Conservation (phyloP, 2,888 invertebrate species). For the Antitype chi region DNA sequence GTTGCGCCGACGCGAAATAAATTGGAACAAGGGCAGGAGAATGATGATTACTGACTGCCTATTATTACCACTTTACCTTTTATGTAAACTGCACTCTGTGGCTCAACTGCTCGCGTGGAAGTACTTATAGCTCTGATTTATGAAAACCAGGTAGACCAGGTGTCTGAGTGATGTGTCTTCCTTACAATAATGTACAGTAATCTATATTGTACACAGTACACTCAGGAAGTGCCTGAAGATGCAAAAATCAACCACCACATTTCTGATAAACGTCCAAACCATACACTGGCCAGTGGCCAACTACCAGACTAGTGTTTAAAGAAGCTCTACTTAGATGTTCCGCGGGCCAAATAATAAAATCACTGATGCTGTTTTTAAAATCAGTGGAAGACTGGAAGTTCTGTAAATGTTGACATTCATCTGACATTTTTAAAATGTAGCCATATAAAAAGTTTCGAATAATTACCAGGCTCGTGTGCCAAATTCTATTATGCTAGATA, state of each 20-base stretch:
- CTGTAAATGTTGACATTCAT: too few relatives aligned
- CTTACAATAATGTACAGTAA: neutral
- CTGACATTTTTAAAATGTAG: too few relatives aligned
- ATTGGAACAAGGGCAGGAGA: neutral
- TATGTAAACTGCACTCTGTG: neutral
- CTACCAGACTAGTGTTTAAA: too few relatives aligned
- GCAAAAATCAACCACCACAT: neutral
- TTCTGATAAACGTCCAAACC: neutral
- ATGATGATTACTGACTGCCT: neutral
- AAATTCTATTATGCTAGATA: too few relatives aligned
- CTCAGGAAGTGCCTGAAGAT: neutral
- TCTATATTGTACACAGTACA: neutral
- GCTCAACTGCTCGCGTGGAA: constrained; percentile 1
- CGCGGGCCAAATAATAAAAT: too few relatives aligned
- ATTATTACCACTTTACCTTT: neutral
- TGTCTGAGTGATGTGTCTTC: neutral
- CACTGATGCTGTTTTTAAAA: too few relatives aligned
- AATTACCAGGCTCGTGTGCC: too few relatives aligned
- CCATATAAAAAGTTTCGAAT: too few relatives aligned
- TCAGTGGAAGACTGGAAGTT: too few relatives aligned
- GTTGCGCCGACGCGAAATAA: neutral
- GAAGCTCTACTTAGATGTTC: too few relatives aligned
- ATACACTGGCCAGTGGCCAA: neutral
- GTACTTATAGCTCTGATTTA: neutral
- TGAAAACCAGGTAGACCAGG: neutral